Evolutionary conservation across 2,113 vertebrate species (phyloP).

Genomic region (Oostethus manadensis): DNA sequence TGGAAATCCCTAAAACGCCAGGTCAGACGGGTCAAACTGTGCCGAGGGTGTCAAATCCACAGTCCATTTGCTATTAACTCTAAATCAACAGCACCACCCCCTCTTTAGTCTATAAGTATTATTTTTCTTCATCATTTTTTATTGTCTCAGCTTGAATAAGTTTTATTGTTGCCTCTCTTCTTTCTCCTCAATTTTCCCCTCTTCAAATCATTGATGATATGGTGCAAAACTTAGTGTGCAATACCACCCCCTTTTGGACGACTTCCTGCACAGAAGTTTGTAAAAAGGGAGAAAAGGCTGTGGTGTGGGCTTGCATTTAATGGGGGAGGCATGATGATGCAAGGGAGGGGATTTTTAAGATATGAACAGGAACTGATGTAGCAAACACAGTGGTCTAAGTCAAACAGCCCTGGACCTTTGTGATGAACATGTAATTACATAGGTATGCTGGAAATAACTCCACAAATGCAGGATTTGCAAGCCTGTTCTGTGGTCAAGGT

Average conservation of each 20-base stretch:
- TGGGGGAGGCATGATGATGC: not conserved
- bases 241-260: not conserved
- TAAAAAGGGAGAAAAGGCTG: not conserved
- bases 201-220: not conserved
- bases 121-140: no score
- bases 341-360: not conserved
- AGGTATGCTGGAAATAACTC: constrained; percentile 29
- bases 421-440: constrained; percentile 12
- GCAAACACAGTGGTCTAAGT: no score
- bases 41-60: constrained; percentile 42
- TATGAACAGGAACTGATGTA: constrained; percentile 5
- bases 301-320: not conserved
- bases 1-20: constrained; percentile 28
- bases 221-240: not conserved
- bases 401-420: constrained; percentile 10
- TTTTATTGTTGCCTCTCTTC: not conserved
- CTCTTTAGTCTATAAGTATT: not conserved
- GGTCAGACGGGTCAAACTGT: constrained; percentile 57
- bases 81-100: no score
- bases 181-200: not conserved
- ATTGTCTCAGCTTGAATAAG: not conserved
- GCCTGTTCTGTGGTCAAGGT: constrained; percentile 16
- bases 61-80: constrained; percentile 13
- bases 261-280: constrained; percentile 2
- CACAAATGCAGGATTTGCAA: constrained; percentile 11